Evolutionary conservation across 2,797 vertebrate species (phyloP), one percentile per base, ranked within the genome.

Genomic region (Pseudopleuronectes americanus): DNA sequence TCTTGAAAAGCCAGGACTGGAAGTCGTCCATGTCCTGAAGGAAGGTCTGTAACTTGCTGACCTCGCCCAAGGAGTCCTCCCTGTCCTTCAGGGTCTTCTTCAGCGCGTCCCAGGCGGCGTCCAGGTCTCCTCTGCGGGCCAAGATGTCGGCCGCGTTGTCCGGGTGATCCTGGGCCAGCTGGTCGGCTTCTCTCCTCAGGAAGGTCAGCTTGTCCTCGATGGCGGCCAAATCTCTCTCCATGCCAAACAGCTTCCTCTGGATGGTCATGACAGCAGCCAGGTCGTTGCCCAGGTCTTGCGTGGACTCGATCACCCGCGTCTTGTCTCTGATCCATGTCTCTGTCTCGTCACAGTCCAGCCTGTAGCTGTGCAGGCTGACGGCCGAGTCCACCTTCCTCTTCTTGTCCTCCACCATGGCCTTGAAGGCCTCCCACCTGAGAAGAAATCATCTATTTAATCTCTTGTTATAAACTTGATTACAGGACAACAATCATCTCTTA

Each of bases 1-100:
- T 92, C 26, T 95, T 92, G 12, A 95, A 98, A 0, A 99, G 95
- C 98, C 97, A 99, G 0, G 96, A 93, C 87, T 98, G 96, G 89
- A 99, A 98, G 85, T 97, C 95, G 43, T 98, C 97, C 87, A 99
- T 94, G 74, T 99, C 96, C 72, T 97, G 96, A 63, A 99, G 92
- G 90, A 99, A 98, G 77, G 91, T 94, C 87, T 97, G 97, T n/a
- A 99, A 91, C 88, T 98, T 97, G 89, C 97, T 97, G 36, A 96
- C 96, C 87, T 99, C 96, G 0, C 97, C 96, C 43, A 98, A 85
- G 0, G 96, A 97, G n/a, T 96, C 95, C 19, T 96, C 95, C 52
- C 94, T 90, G 79, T 94, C 95, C 49, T 91, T 92, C 47, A 99
- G 82, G 3, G 96, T 96, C 1, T 81, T 78, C 65, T 93, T 95